Evolutionary conservation across 2,113 vertebrate genomes (phyloP), one percentile per base, ranked within the genome.

Genomic region (Colistium nudipinnis): DNA sequence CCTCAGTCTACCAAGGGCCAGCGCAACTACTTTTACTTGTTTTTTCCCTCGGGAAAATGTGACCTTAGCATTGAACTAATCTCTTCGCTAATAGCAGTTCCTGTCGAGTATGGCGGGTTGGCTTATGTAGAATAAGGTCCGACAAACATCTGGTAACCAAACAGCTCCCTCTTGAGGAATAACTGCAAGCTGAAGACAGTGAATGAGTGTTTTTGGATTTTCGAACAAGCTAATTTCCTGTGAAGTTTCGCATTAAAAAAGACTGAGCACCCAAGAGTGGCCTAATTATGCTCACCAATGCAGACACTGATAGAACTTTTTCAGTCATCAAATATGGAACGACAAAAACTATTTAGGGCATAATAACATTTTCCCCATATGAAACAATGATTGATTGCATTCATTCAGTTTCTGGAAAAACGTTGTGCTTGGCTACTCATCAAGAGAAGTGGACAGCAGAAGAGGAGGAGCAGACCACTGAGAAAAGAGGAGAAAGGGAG

Each of bases 401-500:
- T 62, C 25, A 59, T 60, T 61, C 7, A 41, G 0, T 24, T 22
- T 3, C 30, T 39, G 35, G 13, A 57, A 53, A 62, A 70, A 59
- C 24, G 14, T 52, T 52, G 16, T n/a, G 16, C 59, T 48, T 56
- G 16, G 51, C 45, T 30, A 36, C 68, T 62, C 66, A 1, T 17
- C 4, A 12, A 48, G 17, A 57, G 12, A 4, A 72, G 22, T 73
- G 57, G 43, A 44, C 33, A 47, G 55, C 22, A 17, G 53, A 31
- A 24, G 48, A 43, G 30, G 43, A 78, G 20, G 27, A n/a, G n/a
- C n/a, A n/a, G n/a, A n/a, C n/a, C n/a, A n/a, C n/a, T n/a, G n/a
- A n/a, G 24, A 53, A 24, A 31, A 16, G 20, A 66, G 7, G 56
- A 51, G 38, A 20, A 44, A 56, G 44, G 14, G 27, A 82, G 66